Evolutionary conservation across 2,797 vertebrate species (phyloP).

Genomic region (Sarcophilus harrisii): DNA sequence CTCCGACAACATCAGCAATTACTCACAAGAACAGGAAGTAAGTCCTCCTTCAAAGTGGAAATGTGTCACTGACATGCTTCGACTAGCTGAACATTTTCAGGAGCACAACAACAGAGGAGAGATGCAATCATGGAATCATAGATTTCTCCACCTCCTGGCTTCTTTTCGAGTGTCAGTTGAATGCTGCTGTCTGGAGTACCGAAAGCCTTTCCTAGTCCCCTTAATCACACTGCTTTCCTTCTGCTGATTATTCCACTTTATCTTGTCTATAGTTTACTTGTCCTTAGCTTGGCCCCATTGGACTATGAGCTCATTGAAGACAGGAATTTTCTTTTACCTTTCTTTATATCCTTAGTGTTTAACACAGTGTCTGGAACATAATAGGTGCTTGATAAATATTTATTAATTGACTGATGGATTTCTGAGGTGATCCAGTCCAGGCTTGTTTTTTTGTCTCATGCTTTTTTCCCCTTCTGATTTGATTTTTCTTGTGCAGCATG

Average conservation of each 20-base stretch:
- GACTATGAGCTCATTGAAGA: no score
- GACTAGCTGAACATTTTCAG: neutral
- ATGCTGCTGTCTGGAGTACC: neutral
- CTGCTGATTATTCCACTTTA: neutral
- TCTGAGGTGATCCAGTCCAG: no score
- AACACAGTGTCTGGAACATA: no score
- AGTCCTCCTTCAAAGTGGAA: neutral
- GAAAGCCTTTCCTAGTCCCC: neutral
- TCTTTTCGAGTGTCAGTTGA: neutral
- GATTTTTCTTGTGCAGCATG: no score
- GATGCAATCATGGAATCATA: neutral
- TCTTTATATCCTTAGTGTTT: no score
- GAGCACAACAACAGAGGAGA: neutral
- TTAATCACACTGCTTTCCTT: neutral
- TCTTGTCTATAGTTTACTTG: neutral
- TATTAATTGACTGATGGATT: no score
- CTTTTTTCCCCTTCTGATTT: no score
- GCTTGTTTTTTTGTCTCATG: no score
- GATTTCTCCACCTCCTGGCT: neutral
- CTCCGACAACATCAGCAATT: neutral
- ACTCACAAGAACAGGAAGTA: neutral
- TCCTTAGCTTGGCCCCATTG: no score
- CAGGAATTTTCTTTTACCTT: no score
- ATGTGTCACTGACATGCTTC: neutral
- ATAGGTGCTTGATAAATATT: no score